Conservation (phyloP, 92 coral and sea anemone species). For the Parazoanthus swiftii region DNA sequence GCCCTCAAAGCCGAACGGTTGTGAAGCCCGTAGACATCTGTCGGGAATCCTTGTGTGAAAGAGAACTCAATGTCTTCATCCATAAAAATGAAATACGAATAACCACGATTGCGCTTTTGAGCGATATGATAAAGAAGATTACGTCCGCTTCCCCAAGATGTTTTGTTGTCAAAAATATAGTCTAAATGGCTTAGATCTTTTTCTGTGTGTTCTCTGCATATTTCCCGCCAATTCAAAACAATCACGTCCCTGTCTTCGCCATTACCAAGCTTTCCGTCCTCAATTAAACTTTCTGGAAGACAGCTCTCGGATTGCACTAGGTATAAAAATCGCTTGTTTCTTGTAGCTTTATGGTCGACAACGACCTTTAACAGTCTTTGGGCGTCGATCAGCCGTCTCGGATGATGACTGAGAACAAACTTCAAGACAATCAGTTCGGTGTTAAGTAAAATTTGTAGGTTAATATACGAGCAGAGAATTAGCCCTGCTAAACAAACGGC, state of each 20-base stretch:
- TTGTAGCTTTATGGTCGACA: neutral
- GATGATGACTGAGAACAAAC: neutral
- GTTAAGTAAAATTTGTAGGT: conserved; percentile 24
- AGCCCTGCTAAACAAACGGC: conserved; percentile 13
- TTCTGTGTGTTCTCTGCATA: conserved; percentile 47
- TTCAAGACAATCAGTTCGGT: conserved; percentile 15
- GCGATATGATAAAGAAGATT: conserved; percentile 72
- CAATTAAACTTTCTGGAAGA: conserved; percentile 59
- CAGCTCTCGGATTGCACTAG: conserved; percentile 87
- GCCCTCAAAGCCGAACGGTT: conserved; percentile 57
- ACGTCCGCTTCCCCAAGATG: conserved; percentile 89
- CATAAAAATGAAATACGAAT: conserved; percentile 76
- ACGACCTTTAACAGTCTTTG: neutral
- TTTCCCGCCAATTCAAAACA: conserved; percentile 75
- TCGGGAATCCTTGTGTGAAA: conserved; percentile 58
- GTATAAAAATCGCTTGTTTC: conserved; percentile 53
- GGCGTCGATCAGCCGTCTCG: neutral
- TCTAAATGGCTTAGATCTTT: conserved; percentile 45
- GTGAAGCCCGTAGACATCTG: conserved; percentile 34
- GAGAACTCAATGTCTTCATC: conserved; percentile 83
- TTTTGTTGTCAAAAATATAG: conserved; percentile 56
- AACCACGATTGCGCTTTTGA: conserved; percentile 45
- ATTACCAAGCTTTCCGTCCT: conserved; percentile 50
- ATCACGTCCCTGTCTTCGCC: conserved; percentile 63
- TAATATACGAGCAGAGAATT: conserved; percentile 19